These are phyloP conservation scores for Eonycteris spelaea DNA, from an alignment of 2,113 vertebrate genomes.

Conservation along the genomic window DNA sequence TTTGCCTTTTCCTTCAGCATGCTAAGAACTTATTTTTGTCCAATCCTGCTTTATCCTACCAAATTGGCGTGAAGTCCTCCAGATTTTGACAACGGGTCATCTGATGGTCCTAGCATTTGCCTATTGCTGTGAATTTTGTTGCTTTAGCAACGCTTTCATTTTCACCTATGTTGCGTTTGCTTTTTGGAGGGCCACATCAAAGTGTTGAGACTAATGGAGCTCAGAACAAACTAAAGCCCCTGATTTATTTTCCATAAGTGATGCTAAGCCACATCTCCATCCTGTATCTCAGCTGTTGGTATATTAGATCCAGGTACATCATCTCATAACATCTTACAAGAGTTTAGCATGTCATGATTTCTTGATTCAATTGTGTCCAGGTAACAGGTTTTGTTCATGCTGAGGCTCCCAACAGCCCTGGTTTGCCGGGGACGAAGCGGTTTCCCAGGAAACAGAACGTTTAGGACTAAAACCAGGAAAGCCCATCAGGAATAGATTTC, in stretches of 20 bases:
- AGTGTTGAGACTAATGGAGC: not conserved
- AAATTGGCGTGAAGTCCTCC: not conserved
- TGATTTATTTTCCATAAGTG: not conserved
- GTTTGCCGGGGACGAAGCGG: not conserved
- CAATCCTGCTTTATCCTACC: constrained; percentile 4
- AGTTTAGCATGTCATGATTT: not conserved
- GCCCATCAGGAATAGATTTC: not conserved
- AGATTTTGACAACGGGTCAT: not conserved
- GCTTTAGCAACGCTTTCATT: not conserved
- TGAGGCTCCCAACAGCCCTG: not conserved
- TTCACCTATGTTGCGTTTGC: not conserved
- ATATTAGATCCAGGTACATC: not conserved
- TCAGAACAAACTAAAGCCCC: not conserved
- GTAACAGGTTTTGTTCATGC: not conserved
- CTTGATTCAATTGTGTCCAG: not conserved
- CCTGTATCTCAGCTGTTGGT: not conserved
- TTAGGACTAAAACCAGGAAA: not conserved
- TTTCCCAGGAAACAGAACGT: not conserved
- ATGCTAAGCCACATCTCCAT: not conserved
- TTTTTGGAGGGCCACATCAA: not conserved
- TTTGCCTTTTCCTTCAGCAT: not conserved
- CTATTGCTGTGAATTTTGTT: not conserved
- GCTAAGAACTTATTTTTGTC: constrained; percentile 5
- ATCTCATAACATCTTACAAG: not conserved
- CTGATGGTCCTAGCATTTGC: not conserved